A percentile compares a stretch with the other conserved stretches of the same genome.
These are phyloP conservation scores for Silurus aristotelis DNA, from an alignment of 2,797 vertebrate genomes.

Conservation along the genomic window DNA sequence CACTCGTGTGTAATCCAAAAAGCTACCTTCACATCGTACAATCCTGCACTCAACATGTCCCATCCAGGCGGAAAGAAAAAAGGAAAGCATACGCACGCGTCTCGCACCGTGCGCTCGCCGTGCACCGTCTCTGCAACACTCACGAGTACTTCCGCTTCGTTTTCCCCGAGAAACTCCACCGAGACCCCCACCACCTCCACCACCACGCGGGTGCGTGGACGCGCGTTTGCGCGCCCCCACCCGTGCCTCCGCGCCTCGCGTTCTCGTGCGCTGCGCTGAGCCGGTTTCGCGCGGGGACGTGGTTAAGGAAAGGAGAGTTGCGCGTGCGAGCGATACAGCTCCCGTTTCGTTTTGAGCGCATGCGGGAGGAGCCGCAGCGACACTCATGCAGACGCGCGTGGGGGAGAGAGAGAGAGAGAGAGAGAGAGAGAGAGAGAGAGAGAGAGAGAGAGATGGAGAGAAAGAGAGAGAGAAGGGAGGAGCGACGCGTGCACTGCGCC, in stretches of 20 bases:
- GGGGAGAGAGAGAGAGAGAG: background rate
- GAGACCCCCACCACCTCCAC: too few relatives aligned
- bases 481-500: slow-evolving; percentile 9
- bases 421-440: slow-evolving; percentile 20
- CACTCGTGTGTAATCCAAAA: background rate
- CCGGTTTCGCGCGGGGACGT: background rate
- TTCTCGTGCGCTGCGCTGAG: slow-evolving; percentile 17
- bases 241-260: background rate
- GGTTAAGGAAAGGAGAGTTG: background rate
- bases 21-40: slow-evolving; percentile 2
- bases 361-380: slow-evolving; percentile 2
- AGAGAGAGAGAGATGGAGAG: slow-evolving; percentile 2
- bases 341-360: background rate
- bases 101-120: background rate
- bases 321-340: too few relatives aligned
- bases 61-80: background rate
- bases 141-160: background rate
- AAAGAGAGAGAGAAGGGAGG: slow-evolving; percentile 13
- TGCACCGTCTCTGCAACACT: background rate
- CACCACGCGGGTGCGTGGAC: background rate
- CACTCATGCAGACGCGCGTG: background rate
- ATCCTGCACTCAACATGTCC: slow-evolving; percentile 8
- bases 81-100: background rate
- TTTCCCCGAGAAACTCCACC: too few relatives aligned
- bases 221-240: background rate